Evolutionary conservation across 2,888 invertebrate genomes (phyloP), one percentile per base, ranked within the genome.

Genomic region (Psylliodes chrysocephalus): DNA sequence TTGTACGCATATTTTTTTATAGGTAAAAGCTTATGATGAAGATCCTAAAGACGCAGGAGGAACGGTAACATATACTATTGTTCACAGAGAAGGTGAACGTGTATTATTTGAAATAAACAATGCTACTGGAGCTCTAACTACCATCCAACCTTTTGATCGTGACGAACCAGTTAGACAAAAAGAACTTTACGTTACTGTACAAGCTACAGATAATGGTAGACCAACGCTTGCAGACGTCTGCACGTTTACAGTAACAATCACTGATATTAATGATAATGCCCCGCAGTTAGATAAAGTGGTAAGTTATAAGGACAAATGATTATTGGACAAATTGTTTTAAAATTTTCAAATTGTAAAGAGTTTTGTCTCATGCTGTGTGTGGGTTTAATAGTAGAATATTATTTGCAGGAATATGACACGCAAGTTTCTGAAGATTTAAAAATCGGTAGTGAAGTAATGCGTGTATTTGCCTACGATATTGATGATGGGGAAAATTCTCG

Each of bases 401-500:
- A 60, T 33, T 84, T 78, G 78, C 83, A 85, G 89, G 86, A 80
- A 75, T 90, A 88, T 81, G 85, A 82, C 77, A 93, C 93, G 82
- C 91, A 91, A 66, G 91, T 95, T 72, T 92, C 94, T 57, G 91
- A 92, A 85, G 94, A 95, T 82, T 85, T 90, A 73, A 85, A 86
- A 64, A 86, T 88, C 64, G 89, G 87, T 12, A 84, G 87, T 59
- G 91, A 92, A 79, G 93, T 95, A 67, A 93, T 94, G 91, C 87
- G 93, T 79, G 92, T 96, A 79, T 94, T 95, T 64, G 95, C 96
- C 12, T 95, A 94, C 25, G 96, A 95, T 81, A 91, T 94, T 71
- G 96, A 97, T 78, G 93, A 95, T 77, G 94, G 95, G 10, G 90
- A 91, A 78, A 98, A 98, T 84, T 94, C 95, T 63, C 89, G 90